Base-by-base conservation (phyloP, 2,113 vertebrate genomes). In the Raja brachyura region DNA sequence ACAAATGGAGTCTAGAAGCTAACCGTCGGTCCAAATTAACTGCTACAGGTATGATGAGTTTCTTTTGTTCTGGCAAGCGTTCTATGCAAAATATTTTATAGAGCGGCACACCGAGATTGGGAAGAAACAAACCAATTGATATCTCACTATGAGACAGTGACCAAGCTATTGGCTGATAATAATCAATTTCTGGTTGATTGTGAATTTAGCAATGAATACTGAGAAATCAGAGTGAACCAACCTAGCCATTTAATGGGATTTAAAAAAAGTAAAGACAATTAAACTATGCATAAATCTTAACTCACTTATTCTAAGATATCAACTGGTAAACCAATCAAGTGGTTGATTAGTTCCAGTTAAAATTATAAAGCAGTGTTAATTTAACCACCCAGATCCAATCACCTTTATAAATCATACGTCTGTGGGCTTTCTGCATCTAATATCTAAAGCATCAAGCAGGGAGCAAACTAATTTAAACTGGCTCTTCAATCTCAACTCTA, bases 11-110 rank as follows among this genome's bases (percentile, higher is more conserved):
- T 73, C 68, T 48, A 28, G 66, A 39, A 73, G 9, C n/a, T 54
- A 54, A 3, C 31, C 48, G 22, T 92, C 63, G 54, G 33, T 92
- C 90, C 10, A 48, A 28, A 54, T 74, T 73, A 68, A 92, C 68
- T 92, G 20, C 63, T 14, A 92, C 18, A 92, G 22, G 48, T 92
- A 33, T 92, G 68, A 73, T 74, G 90, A 74, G 18, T 73, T 92
- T 73, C 33, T 92, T 25, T 66, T 48, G 33, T 73, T 70, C 63
- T 22, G 68, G 68, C 33, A 48, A 5, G 10, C 25, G 66, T 73
- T 92, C 31, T 28, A 25, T 9, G 8, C 11, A 22, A 10, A 92
- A n/a, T 16, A 7, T 20, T 48, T 73, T 9, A 48, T 74, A 18
- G 90, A 73, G 18, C 66, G 25, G 22, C 33, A 73, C 70, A 22